These are phyloP conservation scores for Notolabrus celidotus DNA, from an alignment of 2,797 vertebrate species.

Conservation along the genomic window DNA sequence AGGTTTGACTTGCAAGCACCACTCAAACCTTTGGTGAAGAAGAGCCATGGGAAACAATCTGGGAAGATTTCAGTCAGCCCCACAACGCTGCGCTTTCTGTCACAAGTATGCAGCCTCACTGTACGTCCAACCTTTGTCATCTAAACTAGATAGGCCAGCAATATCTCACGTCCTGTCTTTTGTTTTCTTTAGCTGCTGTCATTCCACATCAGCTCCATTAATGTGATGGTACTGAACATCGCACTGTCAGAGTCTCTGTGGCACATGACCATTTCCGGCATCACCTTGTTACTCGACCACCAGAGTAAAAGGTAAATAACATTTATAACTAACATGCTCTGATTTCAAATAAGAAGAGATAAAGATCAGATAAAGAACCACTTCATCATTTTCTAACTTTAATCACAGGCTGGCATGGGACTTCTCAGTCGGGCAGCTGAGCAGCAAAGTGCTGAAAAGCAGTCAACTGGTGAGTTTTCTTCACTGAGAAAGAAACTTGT, in stretches of 20 bases:
- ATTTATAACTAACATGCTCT: not conserved
- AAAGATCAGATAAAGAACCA: not conserved
- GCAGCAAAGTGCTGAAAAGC: constrained; percentile 97
- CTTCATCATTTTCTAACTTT: not conserved
- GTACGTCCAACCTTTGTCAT: not conserved
- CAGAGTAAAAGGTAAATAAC: constrained; percentile 88
- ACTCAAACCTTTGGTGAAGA: constrained; percentile 61
- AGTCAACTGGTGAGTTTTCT: constrained; percentile 89
- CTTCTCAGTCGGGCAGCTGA: constrained; percentile 91
- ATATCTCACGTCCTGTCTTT: constrained; percentile 18
- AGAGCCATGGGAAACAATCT: constrained; percentile 67
- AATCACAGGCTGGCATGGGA: constrained; percentile 87
- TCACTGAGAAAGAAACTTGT: not conserved
- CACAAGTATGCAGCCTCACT: constrained; percentile 85
- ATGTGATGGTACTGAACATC: constrained; percentile 95
- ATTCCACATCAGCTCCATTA: constrained; percentile 93
- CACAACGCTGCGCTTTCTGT: constrained; percentile 87
- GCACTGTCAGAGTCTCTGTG: constrained; percentile 94
- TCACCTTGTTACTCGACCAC: constrained; percentile 89
- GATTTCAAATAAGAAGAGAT: constrained; percentile 16
- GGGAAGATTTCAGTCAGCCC: constrained; percentile 84
- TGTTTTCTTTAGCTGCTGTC: constrained; percentile 88
- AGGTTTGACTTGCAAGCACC: constrained; percentile 90
- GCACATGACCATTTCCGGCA: constrained; percentile 93
- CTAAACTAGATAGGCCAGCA: not conserved